Evolutionary conservation across 1,140 invertebrate genomes (phyloP).

Genomic region (Lepidurus couesii): DNA sequence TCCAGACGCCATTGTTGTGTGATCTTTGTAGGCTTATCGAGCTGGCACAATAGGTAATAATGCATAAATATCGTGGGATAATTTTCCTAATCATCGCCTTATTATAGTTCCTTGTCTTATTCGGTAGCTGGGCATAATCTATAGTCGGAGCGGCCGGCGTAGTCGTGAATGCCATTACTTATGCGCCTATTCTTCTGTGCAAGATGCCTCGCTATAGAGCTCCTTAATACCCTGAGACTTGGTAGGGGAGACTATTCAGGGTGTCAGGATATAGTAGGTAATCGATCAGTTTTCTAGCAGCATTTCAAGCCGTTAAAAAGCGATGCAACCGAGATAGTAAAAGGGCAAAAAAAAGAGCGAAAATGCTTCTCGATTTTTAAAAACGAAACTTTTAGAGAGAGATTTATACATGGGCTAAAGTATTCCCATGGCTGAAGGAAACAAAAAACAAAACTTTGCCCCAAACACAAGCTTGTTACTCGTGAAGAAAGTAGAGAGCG

Average conservation of each 20-base stretch:
- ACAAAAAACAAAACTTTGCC: too few relatives aligned
- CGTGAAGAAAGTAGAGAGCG: neutral
- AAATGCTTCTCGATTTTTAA: neutral
- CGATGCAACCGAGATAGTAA: neutral
- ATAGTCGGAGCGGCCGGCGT: neutral
- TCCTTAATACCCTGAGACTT: neutral
- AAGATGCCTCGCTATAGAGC: neutral
- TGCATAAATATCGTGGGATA: neutral
- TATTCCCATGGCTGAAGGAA: neutral
- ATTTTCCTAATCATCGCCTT: neutral
- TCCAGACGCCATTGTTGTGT: too few relatives aligned
- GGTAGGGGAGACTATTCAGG: neutral
- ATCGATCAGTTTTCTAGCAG: neutral
- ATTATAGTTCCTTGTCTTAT: neutral
- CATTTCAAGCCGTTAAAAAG: slow-evolving; percentile 2
- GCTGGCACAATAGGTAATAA: neutral
- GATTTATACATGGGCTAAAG: slow-evolving; percentile 10
- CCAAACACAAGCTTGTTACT: neutral
- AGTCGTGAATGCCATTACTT: neutral
- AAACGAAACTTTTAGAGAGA: neutral
- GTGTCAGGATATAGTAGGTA: neutral
- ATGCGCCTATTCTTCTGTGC: neutral
- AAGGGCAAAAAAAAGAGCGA: neutral
- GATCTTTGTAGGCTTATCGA: too few relatives aligned
- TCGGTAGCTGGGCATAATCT: neutral